phyloP scores from a whole-genome alignment of 2,113 vertebrate genomes.

The Tetrax tetrax region DNA sequence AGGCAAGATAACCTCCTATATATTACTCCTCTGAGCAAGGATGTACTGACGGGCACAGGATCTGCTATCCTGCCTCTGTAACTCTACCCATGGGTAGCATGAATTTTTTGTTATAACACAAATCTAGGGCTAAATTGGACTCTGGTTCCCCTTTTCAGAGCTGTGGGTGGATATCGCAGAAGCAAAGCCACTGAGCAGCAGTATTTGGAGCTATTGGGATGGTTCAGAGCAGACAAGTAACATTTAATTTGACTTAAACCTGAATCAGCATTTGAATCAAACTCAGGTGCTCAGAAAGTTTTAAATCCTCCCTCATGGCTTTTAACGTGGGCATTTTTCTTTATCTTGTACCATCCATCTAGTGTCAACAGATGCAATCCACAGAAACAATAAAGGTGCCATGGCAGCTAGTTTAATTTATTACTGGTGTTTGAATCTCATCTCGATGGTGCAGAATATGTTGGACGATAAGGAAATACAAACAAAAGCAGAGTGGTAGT shows the following conservation, averaged over 20 bases:
- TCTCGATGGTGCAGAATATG: neutral
- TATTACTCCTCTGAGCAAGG: neutral
- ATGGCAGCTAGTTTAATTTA: neutral
- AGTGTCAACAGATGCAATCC: neutral
- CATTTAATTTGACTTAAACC: neutral
- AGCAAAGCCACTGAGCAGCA: neutral
- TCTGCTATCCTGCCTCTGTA: neutral
- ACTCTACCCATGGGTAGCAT: neutral
- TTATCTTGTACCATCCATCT: neutral
- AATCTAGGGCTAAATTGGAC: neutral
- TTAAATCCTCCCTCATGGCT: neutral
- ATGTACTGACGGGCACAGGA: neutral
- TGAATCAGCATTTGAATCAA: neutral
- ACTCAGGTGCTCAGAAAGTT: neutral
- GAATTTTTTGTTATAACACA: neutral
- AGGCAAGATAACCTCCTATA: neutral
- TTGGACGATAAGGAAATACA: neutral
- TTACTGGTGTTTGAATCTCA: neutral
- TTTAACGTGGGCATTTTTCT: neutral
- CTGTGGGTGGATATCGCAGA: neutral
- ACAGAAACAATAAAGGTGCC: neutral
- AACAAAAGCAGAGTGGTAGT: neutral
- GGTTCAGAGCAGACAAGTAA: neutral
- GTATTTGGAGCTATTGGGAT: neutral
- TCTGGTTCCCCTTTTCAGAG: neutral